Evolutionary conservation across 2,888 invertebrate genomes (phyloP), one percentile per base, ranked within the genome.

Genomic region (Rotaria magnacalcarata): DNA sequence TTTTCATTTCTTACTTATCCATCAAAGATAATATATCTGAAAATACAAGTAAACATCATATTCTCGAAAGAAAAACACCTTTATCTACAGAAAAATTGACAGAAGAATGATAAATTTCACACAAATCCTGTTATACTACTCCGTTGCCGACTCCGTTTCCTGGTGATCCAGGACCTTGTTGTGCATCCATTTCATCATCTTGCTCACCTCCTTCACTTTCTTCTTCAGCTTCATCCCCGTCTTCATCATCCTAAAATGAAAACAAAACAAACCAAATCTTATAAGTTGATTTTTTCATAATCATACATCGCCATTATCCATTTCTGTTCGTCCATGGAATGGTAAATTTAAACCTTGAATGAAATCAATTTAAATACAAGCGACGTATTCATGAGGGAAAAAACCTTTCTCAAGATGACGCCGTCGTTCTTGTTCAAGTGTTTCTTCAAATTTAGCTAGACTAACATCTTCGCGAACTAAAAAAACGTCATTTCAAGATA

Each of bases 371-470:
- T 4, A 11, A 21, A 27, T 4, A 27, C 27, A 7, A 60, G 19
- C 0, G 5, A 41, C 0, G 7, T 6, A 75, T 34, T 34, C 34
- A 34, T 19, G 27, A 3, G 16, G 43, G 21, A 1, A 75, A 24
- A 43, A 21, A 75, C 75, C 80, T 80, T 80, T 80, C 24, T 80
- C 80, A 24, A 47, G n/a, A 80, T 47, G 47, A 80, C 80, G 80
- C 8, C 80, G 80, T n/a, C 80, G 80, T 80, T 80, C 80, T n/a
- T 47, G 43, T 47, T 80, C 80, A 5, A 80, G 24, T 47, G 47
- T 80, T 43, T 80, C 80, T 80, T 80, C 80, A 47, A 80, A 47
- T 47, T 80, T 80, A 47, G 80, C 47, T 47, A 80, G n/a, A 47
- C 80, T n/a, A n/a, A 80, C n/a, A n/a, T 80, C 80, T 43, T 80